Evolutionary conservation across 2,113 vertebrate species (phyloP).

Genomic region (Blennius ocellaris): DNA sequence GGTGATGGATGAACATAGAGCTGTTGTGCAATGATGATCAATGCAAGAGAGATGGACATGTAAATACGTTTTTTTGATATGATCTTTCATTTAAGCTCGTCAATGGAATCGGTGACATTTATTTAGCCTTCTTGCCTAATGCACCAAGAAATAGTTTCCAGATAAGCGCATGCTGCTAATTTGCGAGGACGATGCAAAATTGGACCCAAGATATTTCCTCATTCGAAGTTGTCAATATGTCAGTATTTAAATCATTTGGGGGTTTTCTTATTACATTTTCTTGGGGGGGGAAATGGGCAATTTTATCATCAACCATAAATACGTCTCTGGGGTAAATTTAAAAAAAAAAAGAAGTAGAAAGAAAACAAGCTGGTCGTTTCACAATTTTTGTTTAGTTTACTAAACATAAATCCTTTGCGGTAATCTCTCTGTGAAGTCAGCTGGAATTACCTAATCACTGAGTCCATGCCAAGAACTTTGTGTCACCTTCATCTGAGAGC

Average conservation of each 20-base stretch:
- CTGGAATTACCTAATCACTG: constrained; percentile 9
- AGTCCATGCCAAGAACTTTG: constrained; percentile 42
- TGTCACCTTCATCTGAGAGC: constrained; percentile 39
- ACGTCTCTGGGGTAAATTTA: background rate
- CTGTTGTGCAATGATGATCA: background rate
- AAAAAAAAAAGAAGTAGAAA: constrained; percentile 10
- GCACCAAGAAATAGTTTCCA: background rate
- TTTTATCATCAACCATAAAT: constrained; percentile 1
- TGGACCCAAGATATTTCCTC: too few relatives aligned
- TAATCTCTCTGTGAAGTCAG: constrained; percentile 37
- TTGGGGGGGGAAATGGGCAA: background rate
- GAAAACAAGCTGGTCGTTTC: background rate
- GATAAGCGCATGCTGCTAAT: too few relatives aligned
- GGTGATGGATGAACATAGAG: too few relatives aligned
- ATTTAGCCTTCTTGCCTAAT: background rate
- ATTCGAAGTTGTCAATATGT: constrained; percentile 4
- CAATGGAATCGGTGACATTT: constrained; percentile 12
- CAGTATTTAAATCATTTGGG: background rate
- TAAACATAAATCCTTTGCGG: constrained; percentile 8
- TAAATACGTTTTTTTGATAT: too few relatives aligned
- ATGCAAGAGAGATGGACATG: constrained; percentile 13
- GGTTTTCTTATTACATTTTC: background rate
- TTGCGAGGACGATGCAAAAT: too few relatives aligned
- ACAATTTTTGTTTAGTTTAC: constrained; percentile 41
- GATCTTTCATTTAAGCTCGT: too few relatives aligned